Conservation (phyloP, 2,888 invertebrate species). For the Cremastobaeus sp. region DNA sequence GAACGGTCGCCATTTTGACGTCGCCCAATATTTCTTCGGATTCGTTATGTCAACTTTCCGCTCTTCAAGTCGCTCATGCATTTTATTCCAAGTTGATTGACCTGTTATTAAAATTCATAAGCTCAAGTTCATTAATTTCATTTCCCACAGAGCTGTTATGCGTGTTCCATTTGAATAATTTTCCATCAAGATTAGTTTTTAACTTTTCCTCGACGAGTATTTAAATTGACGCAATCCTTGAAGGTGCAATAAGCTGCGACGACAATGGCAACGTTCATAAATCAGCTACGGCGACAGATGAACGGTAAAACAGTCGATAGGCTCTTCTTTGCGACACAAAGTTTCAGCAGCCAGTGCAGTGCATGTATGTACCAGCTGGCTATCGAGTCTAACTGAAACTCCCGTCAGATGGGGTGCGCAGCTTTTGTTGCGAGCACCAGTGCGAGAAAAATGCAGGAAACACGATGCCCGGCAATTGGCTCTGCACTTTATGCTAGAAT, state of each 20-base stretch:
- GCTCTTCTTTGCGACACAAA: constrained; percentile 24
- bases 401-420: constrained; percentile 39
- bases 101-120: constrained; percentile 40
- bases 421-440: constrained; percentile 38
- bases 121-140: constrained; percentile 46
- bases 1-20: no score
- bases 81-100: constrained; percentile 41
- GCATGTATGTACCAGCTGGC: no score
- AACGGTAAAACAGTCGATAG: constrained; percentile 32
- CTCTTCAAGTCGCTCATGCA: constrained; percentile 26
- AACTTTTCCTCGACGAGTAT: constrained; percentile 25
- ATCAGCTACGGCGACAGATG: constrained; percentile 49
- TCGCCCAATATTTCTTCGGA: no score
- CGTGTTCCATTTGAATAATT: constrained; percentile 39
- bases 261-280: constrained; percentile 40
- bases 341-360: constrained; percentile 29
- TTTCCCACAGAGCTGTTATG: constrained; percentile 21
- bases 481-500: constrained; percentile 20
- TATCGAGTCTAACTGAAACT: constrained; percentile 47
- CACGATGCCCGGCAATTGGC: constrained; percentile 26
- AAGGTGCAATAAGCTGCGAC: constrained; percentile 9
- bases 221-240: no score
- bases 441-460: constrained; percentile 51
- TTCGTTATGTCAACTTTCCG: no score
- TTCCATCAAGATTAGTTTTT: constrained; percentile 39